These are phyloP conservation scores for Pipistrellus nathusii DNA, from an alignment of 2,797 vertebrate genomes.

Conservation along the genomic window DNA sequence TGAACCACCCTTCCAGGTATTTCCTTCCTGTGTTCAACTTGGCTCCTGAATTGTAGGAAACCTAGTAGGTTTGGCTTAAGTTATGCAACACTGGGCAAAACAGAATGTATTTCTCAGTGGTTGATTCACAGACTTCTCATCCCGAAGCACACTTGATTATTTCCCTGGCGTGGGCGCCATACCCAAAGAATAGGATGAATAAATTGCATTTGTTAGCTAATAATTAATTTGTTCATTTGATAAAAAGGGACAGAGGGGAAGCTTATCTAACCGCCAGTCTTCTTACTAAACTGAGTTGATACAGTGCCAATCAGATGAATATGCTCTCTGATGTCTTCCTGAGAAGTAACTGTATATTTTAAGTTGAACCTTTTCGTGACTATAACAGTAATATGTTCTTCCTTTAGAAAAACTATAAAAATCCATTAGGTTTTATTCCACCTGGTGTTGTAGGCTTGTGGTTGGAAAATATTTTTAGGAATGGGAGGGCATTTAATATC, in stretches of 20 bases:
- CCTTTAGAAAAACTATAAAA: slow-evolving; percentile 36
- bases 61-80: background rate
- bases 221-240: slow-evolving; percentile 34
- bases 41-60: slow-evolving; percentile 3
- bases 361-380: background rate
- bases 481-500: background rate
- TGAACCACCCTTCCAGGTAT: slow-evolving; percentile 93
- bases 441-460: background rate
- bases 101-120: background rate
- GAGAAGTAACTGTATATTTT: slow-evolving; percentile 39
- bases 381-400: background rate
- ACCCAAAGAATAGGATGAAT: slow-evolving; percentile 25
- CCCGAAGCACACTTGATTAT: background rate
- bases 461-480: slow-evolving; percentile 34
- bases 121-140: background rate
- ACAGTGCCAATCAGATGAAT: background rate
- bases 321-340: background rate
- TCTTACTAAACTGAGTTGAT: slow-evolving; percentile 12
- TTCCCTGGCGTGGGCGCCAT: background rate
- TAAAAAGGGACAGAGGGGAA: slow-evolving; percentile 5
- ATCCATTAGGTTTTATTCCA: background rate
- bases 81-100: background rate
- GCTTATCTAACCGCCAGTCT: background rate
- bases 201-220: background rate
- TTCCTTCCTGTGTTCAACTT: slow-evolving; percentile 13